These are phyloP conservation scores for Numenius phaeopus DNA, from an alignment of 2,797 vertebrate species.

Conservation along the genomic window DNA sequence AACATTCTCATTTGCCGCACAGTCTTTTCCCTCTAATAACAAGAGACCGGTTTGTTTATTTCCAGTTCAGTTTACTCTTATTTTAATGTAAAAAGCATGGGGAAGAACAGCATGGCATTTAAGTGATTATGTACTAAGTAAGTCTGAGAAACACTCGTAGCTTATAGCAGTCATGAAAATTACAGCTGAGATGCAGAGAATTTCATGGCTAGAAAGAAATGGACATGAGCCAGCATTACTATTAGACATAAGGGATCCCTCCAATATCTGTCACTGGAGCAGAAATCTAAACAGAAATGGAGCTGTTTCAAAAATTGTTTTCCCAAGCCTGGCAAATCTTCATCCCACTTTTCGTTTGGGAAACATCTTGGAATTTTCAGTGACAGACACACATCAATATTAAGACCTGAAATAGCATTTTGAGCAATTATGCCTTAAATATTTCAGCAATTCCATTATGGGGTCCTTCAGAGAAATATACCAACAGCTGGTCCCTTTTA, in stretches of 20 bases:
- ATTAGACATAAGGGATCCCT: background rate
- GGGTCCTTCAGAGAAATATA: conserved; percentile 48
- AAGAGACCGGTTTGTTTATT: background rate
- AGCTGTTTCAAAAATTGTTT: background rate
- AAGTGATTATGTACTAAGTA: background rate
- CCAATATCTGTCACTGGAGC: background rate
- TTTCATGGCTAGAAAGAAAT: background rate
- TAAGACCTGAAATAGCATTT: conserved; percentile 26
- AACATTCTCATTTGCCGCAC: background rate
- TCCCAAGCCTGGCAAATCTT: background rate
- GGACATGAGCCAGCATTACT: background rate
- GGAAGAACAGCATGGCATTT: background rate
- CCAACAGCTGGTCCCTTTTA: conserved; percentile 40
- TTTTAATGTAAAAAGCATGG: background rate
- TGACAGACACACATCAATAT: conserved; percentile 2
- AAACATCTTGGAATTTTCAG: conserved; percentile 19
- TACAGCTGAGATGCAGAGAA: background rate
- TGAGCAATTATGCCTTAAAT: conserved; percentile 51
- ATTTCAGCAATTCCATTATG: conserved; percentile 60
- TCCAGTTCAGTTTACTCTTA: background rate
- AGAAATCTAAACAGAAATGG: background rate
- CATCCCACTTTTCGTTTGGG: background rate
- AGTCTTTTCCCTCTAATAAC: background rate
- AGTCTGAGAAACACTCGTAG: background rate
- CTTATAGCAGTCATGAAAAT: background rate